These are phyloP conservation scores for Pedionomus torquatus DNA, from an alignment of 2,113 vertebrate species.

Conservation along the genomic window DNA sequence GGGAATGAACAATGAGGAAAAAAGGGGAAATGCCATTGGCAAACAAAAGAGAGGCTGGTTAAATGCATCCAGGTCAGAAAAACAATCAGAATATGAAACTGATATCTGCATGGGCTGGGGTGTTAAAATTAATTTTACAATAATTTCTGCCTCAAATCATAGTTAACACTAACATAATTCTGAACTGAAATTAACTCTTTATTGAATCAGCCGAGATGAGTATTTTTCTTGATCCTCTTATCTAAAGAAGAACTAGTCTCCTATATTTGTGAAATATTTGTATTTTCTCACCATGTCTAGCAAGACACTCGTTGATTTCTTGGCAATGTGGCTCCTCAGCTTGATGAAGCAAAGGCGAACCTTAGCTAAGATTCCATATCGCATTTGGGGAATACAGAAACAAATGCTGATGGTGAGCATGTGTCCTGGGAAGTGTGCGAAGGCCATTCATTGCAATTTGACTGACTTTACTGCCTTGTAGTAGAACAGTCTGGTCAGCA, in stretches of 20 bases:
- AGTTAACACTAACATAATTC: not conserved
- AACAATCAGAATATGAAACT: not conserved
- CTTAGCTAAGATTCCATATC: not conserved
- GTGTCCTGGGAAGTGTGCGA: not conserved
- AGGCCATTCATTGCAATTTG: not conserved
- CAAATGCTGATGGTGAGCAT: not conserved
- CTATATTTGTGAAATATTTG: not conserved
- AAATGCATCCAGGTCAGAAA: not conserved
- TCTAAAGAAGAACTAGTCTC: not conserved
- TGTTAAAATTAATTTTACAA: not conserved
- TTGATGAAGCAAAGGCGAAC: not conserved
- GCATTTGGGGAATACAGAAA: not conserved
- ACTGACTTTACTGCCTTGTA: not conserved
- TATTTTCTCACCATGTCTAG: not conserved
- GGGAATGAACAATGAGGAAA: not conserved
- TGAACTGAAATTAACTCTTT: not conserved
- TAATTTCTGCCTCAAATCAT: not conserved
- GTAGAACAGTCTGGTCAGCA: not conserved
- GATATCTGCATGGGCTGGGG: not conserved
- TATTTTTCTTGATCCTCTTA: not conserved
- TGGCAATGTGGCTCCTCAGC: not conserved
- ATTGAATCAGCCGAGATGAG: not conserved
- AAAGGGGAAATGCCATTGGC: not conserved
- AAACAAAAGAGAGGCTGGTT: not conserved
- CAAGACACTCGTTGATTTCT: not conserved